phyloP scores from a whole-genome alignment of 2,113 vertebrate genomes.

The Python bivittatus region DNA sequence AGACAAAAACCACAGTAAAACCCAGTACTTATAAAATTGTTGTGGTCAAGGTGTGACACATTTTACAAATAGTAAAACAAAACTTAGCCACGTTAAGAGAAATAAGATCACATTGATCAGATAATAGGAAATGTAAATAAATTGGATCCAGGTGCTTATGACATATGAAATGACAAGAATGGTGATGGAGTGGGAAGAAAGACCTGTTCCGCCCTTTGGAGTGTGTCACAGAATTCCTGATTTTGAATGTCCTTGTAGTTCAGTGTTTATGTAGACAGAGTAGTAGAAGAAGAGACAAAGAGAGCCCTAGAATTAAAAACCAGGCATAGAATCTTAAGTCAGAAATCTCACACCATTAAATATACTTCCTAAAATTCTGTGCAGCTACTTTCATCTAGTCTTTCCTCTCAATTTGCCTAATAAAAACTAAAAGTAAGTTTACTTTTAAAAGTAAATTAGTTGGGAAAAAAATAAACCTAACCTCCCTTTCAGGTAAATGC shows the following conservation, averaged over 20 bases:
- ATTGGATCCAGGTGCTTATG: not conserved
- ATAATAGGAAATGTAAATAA: not conserved
- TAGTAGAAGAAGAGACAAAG: not conserved
- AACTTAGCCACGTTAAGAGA: not conserved
- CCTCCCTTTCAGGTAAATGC: not conserved
- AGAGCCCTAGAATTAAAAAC: not conserved
- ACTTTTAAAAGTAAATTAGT: not conserved
- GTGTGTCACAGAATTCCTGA: no score
- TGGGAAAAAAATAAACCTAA: not conserved
- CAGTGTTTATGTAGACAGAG: not conserved
- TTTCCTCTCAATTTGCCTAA: not conserved
- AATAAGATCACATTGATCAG: not conserved
- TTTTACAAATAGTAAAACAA: not conserved
- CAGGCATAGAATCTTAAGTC: not conserved
- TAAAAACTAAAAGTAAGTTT: not conserved
- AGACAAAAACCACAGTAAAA: not conserved
- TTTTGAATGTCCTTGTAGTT: not conserved
- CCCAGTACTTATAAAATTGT: not conserved
- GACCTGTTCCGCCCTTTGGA: not conserved
- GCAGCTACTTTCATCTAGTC: not conserved
- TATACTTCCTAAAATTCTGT: not conserved
- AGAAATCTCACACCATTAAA: not conserved
- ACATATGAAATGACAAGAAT: no score
- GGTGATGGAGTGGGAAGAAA: no score
- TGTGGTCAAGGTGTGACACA: not conserved